These are phyloP conservation scores for Athalia circularis DNA, from an alignment of 2,888 invertebrate genomes.

Conservation along the genomic window DNA sequence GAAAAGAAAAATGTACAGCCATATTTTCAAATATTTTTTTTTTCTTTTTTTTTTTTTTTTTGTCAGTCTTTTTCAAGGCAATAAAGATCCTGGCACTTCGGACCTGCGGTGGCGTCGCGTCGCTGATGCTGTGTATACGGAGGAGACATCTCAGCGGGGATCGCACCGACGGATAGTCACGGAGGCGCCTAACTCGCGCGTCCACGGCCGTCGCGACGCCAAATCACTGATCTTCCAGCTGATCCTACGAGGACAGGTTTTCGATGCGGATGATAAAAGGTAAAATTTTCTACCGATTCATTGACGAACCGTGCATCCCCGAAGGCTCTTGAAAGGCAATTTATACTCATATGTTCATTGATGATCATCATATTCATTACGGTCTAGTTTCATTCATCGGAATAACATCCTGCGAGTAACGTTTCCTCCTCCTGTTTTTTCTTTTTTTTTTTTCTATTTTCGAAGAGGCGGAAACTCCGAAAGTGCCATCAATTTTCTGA, in stretches of 20 bases:
- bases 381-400: slow-evolving; percentile 4
- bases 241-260: not conserved
- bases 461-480: not conserved
- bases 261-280: not conserved
- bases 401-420: too few species aligned
- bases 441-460: not conserved
- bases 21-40: not conserved
- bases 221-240: slow-evolving; percentile 41
- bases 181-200: slow-evolving; percentile 12
- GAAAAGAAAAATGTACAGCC: not conserved
- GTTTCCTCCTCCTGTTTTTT: too few species aligned
- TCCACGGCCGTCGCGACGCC: slow-evolving; percentile 48
- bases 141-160: slow-evolving; percentile 54
- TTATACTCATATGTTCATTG: too few species aligned
- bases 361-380: not conserved
- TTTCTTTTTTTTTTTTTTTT: not conserved
- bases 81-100: slow-evolving; percentile 47
- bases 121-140: not conserved
- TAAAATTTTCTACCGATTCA: too few species aligned
- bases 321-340: too few species aligned
- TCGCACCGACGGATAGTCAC: slow-evolving; percentile 47
- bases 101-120: slow-evolving; percentile 26
- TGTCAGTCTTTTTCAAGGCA: slow-evolving; percentile 23
- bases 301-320: too few species aligned
- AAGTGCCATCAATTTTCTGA: not conserved